These are phyloP conservation scores for Penaeus vannamei DNA, from an alignment of 1,140 invertebrate genomes.

Conservation along the genomic window DNA sequence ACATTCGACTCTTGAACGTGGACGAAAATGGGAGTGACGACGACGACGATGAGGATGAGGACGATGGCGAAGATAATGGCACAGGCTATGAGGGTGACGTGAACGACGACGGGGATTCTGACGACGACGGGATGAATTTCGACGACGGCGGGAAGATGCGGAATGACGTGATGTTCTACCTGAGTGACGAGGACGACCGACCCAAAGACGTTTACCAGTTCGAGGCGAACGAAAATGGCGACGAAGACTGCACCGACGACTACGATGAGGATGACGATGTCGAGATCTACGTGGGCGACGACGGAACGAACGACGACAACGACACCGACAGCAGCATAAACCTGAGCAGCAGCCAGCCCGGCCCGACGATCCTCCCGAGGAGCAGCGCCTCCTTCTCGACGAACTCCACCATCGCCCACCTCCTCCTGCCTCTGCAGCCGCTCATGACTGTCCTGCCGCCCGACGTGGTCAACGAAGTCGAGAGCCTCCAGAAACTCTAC, in stretches of 20 bases:
- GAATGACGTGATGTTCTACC: too few species aligned
- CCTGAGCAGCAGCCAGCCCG: not conserved
- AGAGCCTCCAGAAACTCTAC: conserved; percentile 40
- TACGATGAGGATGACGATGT: not conserved
- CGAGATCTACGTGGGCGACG: not conserved
- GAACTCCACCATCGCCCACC: conserved; percentile 40
- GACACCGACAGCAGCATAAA: not conserved
- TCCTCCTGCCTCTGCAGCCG: conserved; percentile 49
- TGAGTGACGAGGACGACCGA: too few species aligned
- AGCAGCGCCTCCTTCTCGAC: conserved; percentile 35
- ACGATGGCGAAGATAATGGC: not conserved
- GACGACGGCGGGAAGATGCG: too few species aligned
- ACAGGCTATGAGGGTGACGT: not conserved
- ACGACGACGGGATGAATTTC: too few species aligned
- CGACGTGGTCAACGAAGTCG: conserved; percentile 49
- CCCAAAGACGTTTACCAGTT: too few species aligned
- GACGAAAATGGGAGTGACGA: not conserved
- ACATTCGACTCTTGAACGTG: too few species aligned
- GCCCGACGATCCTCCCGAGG: not conserved
- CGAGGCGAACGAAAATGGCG: not conserved
- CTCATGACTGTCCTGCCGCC: conserved; percentile 43
- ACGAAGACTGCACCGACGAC: not conserved
- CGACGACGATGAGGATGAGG: not conserved
- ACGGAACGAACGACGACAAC: not conserved
- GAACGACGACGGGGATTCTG: not conserved